Conservation (phyloP, 2,797 vertebrate species). For the Rhabdomys pumilio region DNA sequence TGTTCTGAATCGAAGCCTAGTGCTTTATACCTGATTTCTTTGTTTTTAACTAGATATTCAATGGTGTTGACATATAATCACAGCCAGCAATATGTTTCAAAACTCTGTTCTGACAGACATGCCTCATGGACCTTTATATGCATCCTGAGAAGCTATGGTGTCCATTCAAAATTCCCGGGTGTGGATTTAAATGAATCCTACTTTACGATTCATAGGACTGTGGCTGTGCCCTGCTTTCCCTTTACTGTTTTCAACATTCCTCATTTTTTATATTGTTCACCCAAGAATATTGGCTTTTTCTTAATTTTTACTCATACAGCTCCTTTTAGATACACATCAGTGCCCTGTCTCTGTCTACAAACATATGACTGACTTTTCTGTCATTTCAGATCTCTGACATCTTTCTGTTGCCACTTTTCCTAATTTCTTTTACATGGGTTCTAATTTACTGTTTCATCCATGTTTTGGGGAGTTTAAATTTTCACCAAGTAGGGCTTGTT, state of each 20-base stretch:
- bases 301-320: neutral
- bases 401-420: neutral
- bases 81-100: neutral
- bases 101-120: no score
- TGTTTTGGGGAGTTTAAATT: neutral
- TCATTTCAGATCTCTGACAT: neutral
- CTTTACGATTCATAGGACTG: neutral
- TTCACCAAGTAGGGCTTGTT: neutral
- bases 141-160: neutral
- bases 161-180: neutral
- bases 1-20: neutral
- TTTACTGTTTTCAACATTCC: neutral
- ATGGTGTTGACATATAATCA: neutral
- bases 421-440: conserved; percentile 19
- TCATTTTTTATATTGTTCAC: neutral
- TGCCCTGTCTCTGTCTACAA: neutral
- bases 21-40: neutral
- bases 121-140: neutral
- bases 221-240: neutral
- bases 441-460: neutral
- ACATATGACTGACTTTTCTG: neutral
- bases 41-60: neutral
- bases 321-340: neutral
- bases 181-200: neutral
- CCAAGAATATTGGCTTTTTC: neutral